phyloP scores from a whole-genome alignment of 2,888 invertebrate genomes.

The Lepidochitona cinerea region DNA sequence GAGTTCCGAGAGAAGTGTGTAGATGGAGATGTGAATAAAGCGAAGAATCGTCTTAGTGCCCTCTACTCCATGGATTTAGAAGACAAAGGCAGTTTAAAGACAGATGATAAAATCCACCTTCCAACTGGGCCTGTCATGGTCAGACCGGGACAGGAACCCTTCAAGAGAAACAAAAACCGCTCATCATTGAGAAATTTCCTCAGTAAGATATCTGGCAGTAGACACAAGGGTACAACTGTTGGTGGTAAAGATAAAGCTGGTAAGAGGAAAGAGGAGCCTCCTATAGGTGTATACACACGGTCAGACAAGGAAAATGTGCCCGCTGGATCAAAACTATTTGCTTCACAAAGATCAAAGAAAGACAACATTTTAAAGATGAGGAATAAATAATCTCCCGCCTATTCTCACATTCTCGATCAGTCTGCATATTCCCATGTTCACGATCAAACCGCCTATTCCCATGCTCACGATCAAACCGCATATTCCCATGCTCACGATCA shows the following conservation, averaged over 20 bases:
- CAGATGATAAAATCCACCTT: constrained; percentile 37
- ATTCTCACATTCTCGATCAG: too few species aligned
- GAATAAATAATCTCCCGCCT: too few species aligned
- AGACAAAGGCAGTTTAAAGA: constrained; percentile 39
- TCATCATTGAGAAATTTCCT: constrained; percentile 51
- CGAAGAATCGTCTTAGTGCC: constrained; percentile 45
- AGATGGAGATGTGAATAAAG: neutral
- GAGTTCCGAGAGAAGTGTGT: constrained; percentile 29
- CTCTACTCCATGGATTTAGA: constrained; percentile 56
- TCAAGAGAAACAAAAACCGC: constrained; percentile 39
- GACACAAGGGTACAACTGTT: neutral
- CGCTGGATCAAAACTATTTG: neutral
- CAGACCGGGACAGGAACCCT: constrained; percentile 26
- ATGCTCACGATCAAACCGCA: too few species aligned
- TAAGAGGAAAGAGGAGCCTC: neutral
- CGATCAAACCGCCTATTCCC: too few species aligned
- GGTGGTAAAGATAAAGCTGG: neutral
- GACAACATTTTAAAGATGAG: neutral
- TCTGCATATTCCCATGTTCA: too few species aligned
- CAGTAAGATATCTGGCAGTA: constrained; percentile 47
- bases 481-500: too few species aligned
- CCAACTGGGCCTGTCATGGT: constrained; percentile 45
- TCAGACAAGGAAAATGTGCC: neutral
- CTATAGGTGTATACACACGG: neutral
- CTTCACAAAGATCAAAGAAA: neutral